Evolutionary conservation across 2,888 invertebrate genomes (phyloP), one percentile per base, ranked within the genome.

Genomic region (Coelogynopora nodosa): DNA sequence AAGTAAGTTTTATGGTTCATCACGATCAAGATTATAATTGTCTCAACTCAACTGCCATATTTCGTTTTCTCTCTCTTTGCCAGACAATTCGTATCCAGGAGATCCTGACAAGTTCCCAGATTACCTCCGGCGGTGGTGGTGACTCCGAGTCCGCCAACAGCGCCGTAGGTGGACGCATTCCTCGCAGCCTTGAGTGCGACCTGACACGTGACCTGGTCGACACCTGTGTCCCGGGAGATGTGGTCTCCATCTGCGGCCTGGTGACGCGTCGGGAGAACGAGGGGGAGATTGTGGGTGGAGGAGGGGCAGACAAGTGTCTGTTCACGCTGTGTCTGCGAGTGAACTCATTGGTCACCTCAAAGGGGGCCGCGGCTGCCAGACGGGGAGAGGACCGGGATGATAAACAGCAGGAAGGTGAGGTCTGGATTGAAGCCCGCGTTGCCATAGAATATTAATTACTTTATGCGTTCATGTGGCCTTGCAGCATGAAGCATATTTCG

Each of bases 181-280:
- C 84, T 10, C 93, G 95, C 88, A 95, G 94, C 88, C 93, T 97
- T 30, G 96, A 97, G 90, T 95, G 97, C 90, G 96, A 97, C 91
- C 92, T 97, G 2, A 94, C 94, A 85, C 94, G 95, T 88, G 96
- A 96, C 92, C 93, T 97, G 81, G 96, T 96, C 0, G 95, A 95
- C 88, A 93, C 94, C 29, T 95, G 96, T 88, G 94, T 95, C 88
- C 96, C 97, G 13, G 97, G 97, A 0, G 96, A 97, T 93, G 94
- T 96, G 89, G 94, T 97, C 0, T 95, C 95, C 18, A 93, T 97
- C 10, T 95, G 95, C 86, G 98, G 97, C 31, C 94, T 96, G 88
- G 94, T 97, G 27, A 96, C 95, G 93, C n/a, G n/a, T n/a, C n/a
- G n/a, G n/a, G n/a, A n/a, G n/a, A 94, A 95, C 67, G 87, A 87